These are phyloP conservation scores for Myotis planiceps DNA, from an alignment of 2,797 vertebrate species.

Conservation along the genomic window DNA sequence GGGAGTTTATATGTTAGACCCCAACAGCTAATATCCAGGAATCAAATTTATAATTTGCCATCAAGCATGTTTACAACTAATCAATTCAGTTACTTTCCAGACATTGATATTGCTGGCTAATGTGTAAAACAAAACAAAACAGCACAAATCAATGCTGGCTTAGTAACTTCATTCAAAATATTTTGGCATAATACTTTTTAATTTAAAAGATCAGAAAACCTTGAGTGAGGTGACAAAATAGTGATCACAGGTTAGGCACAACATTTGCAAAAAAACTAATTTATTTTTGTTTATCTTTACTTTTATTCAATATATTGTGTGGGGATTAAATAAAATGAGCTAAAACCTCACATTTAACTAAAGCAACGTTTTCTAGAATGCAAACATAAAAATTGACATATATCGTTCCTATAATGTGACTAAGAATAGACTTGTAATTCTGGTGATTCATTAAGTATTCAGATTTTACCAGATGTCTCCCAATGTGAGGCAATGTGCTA, in stretches of 20 bases:
- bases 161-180: not conserved
- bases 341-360: slow-evolving; percentile 28
- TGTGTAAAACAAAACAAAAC: not conserved
- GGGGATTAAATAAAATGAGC: not conserved
- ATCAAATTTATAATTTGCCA: not conserved
- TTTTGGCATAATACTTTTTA: not conserved
- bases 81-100: not conserved
- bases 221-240: not conserved
- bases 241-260: not conserved
- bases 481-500: not conserved
- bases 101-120: not conserved
- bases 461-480: not conserved
- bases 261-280: not conserved
- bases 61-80: not conserved
- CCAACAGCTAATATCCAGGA: not conserved
- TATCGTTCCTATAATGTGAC: not conserved
- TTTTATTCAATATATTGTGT: not conserved
- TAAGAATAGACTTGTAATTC: slow-evolving; percentile 36
- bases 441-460: slow-evolving; percentile 64
- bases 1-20: not conserved
- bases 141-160: not conserved
- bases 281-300: not conserved
- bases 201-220: not conserved
- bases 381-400: not conserved
- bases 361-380: not conserved